Evolutionary conservation across 2,888 invertebrate species (phyloP), one percentile per base, ranked within the genome.

Genomic region (Hedya salicella): DNA sequence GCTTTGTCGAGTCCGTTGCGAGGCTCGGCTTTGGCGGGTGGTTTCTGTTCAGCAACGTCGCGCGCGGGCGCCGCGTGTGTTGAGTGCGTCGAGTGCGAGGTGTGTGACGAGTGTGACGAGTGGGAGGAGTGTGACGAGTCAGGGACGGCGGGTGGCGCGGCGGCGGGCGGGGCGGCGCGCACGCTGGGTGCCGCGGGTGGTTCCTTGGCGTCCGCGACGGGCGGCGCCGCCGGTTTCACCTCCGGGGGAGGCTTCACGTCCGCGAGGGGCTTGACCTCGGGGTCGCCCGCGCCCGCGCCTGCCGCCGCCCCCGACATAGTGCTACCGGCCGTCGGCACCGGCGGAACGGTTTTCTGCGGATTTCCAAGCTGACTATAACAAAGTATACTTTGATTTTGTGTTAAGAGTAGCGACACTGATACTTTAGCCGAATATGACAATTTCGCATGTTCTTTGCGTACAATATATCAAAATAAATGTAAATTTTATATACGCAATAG

Each of bases 1-100:
- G 88, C 76, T 70, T 89, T 91, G 65, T 91, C 91, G 52, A 91
- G 81, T 1, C 91, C 92, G 77, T 88, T 93, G 71, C 83, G 86
- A 64, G 87, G 77, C 75, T 92, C 84, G 60, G 81, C 40, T 82
- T 90, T 87, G 68, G 79, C 48, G 57, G 77, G 54, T 2, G 81
- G 78, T 67, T 89, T 89, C 40, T 71, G 79, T 0, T 85, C 82
- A 1, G 84, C 82, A 2, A 71, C 5, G 17, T 82, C 74, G 16
- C 72, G 69, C 74, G 54, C 79, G 77, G 78, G 73, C 48, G 82
- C 81, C 11, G 80, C 71, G 56, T 76, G 72, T 57, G 87, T 0
- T 25, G 49, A 6, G 49, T 56, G 63, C 21, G 64, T 78, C 44
- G 85, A 75, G 69, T 85, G 81, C 4, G 82, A 73, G 53, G 78